Base-by-base conservation (phyloP, 2,888 invertebrate species). In the Erebia epiphron region DNA sequence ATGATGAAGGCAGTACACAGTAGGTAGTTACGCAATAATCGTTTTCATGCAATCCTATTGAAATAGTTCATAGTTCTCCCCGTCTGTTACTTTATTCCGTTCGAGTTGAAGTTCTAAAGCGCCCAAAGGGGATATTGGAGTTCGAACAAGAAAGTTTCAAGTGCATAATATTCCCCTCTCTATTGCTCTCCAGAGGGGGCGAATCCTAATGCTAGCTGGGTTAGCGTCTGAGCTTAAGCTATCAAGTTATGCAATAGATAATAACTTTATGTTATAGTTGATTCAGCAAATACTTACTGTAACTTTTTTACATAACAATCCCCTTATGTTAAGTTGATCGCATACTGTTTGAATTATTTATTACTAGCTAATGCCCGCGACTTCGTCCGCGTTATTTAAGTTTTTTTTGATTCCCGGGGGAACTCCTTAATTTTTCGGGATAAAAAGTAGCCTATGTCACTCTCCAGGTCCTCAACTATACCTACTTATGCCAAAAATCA, bases 81-180 rank as follows among this genome's bases (percentile, higher is more conserved):
- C 64, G 54, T 64, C 64, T 41, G 16, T 35, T 64, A 41, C 52
- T 41, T 64, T 54, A 64, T 75, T 75, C 71, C 71, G 69, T 75
- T 74, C 72, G 66, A 75, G 73, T 69, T 69, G 75, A 77, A 76
- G 75, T 79, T 75, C 9, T 63, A 67, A 68, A 75, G 73, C 71
- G 72, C 75, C 72, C 60, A 41, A n/a, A 68, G 63, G 61, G 71
- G 60, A 68, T 71, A 71, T 68, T 54, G 64, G 60, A 69, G 68
- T 64, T 78, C 78, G 75, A 81, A 80, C 76, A 79, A 74, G 72
- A 75, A 82, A 84, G 78, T 83, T 82, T 76, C 68, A 68, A 78
- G 77, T 78, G 79, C 78, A 76, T 82, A 80, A 78, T 79, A 75
- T 75, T n/a, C 66, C 66, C 16, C 43, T 46, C 43, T 57, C 56